phyloP scores from a whole-genome alignment of 2,797 vertebrate genomes.

The Enteromius anoplus region DNA sequence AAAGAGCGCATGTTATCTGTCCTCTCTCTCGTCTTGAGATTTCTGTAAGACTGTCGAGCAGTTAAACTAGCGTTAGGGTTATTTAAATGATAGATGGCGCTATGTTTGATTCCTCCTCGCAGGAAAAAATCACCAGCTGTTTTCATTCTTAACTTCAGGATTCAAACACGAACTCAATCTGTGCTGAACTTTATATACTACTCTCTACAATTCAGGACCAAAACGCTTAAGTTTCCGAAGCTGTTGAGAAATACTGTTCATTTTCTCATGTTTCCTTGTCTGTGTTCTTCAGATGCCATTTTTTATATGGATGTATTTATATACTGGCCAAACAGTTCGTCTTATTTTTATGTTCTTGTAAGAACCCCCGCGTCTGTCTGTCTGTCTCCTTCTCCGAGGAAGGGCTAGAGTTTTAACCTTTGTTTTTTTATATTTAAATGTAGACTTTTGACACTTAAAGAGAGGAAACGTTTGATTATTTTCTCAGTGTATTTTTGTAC shows the following conservation, averaged over 20 bases:
- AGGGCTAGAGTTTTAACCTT: conserved; percentile 99
- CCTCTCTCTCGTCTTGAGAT: conserved; percentile 90
- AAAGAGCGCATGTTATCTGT: conserved; percentile 91
- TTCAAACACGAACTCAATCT: conserved; percentile 97
- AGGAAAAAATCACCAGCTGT: conserved; percentile 96
- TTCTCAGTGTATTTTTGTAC: conserved; percentile 99
- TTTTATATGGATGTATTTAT: conserved; percentile 99
- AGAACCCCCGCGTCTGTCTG: conserved; percentile 81
- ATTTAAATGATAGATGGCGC: conserved; percentile 96
- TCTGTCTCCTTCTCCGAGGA: conserved; percentile 97
- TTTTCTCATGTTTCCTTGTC: conserved; percentile 88
- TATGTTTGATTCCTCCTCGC: conserved; percentile 90
- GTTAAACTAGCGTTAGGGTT: conserved; percentile 95
- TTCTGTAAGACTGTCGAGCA: conserved; percentile 96
- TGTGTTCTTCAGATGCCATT: conserved; percentile 98
- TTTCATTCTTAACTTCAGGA: conserved; percentile 98
- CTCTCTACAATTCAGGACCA: conserved; percentile 95
- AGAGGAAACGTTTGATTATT: conserved; percentile 99
- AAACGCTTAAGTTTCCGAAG: conserved; percentile 89
- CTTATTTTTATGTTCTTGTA: conserved; percentile 79
- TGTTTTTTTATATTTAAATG: conserved; percentile 99
- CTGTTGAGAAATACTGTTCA: conserved; percentile 87
- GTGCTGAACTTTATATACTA: conserved; percentile 93
- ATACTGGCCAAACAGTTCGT: conserved; percentile 95
- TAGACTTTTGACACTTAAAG: conserved; percentile 99